Conservation (phyloP, 1,140 invertebrate species). For the Venustaconcha ellipsiformis region DNA sequence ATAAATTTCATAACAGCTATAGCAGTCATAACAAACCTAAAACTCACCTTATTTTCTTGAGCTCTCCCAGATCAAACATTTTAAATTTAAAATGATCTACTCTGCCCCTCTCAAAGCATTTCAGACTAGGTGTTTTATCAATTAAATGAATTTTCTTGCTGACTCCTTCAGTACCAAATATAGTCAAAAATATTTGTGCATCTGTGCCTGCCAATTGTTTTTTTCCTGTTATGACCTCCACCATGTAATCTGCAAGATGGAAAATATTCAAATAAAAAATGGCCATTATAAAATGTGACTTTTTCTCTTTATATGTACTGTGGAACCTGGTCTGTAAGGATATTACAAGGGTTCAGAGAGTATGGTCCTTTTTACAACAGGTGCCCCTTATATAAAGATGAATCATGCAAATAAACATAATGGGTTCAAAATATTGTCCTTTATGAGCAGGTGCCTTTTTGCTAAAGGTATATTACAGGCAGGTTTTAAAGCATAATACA, state of each 20-base stretch:
- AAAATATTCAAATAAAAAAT: not conserved
- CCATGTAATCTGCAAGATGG: slow-evolving; percentile 41
- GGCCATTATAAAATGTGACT: not conserved
- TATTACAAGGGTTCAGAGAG: too few species aligned
- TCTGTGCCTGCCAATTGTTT: slow-evolving; percentile 56
- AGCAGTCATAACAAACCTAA: too few species aligned
- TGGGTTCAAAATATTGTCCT: too few species aligned
- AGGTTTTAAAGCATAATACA: too few species aligned
- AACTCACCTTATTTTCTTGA: slow-evolving; percentile 49
- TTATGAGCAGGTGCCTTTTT: too few species aligned
- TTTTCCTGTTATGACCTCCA: slow-evolving; percentile 55
- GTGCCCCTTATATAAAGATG: too few species aligned
- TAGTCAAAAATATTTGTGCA: slow-evolving; percentile 57
- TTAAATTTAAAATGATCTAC: slow-evolving; percentile 41
- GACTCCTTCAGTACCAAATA: slow-evolving; percentile 50
- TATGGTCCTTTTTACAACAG: too few species aligned
- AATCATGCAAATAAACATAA: too few species aligned
- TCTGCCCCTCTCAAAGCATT: slow-evolving; percentile 46
- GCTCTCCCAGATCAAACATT: slow-evolving; percentile 54
- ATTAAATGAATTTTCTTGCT: slow-evolving; percentile 53
- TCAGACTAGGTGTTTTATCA: slow-evolving; percentile 43
- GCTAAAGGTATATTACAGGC: too few species aligned
- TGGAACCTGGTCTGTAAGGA: too few species aligned
- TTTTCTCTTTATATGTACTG: too few species aligned
- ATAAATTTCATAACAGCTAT: too few species aligned